A percentile compares a stretch with the other conserved stretches of the same genome.
Conservation (phyloP, 2,113 vertebrate genomes). For the Petromus typicus region DNA sequence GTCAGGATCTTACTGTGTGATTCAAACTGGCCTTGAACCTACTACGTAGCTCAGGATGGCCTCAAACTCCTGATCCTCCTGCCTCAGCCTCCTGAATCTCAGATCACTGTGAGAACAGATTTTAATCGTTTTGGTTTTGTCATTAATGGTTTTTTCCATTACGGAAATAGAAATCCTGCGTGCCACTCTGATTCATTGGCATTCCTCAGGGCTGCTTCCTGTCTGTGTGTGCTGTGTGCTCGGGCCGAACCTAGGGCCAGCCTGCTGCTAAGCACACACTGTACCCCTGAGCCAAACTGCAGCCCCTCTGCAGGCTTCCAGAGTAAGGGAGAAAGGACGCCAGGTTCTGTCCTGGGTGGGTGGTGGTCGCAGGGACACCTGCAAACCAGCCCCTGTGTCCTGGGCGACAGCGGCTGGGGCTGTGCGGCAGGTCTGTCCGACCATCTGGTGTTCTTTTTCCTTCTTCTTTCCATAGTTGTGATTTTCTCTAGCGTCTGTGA, state of each 20-base stretch:
- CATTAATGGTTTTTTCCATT: not conserved
- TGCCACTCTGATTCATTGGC: too few species aligned
- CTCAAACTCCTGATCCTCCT: not conserved
- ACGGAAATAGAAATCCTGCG: not conserved
- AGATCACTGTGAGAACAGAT: not conserved
- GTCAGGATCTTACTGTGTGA: not conserved
- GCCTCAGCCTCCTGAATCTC: not conserved
- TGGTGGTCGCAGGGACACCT: not conserved
- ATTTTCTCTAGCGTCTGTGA: not conserved
- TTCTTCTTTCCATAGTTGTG: not conserved
- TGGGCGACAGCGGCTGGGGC: not conserved
- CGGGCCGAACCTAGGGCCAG: not conserved
- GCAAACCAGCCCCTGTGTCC: not conserved
- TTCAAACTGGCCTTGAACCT: not conserved
- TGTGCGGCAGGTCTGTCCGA: not conserved
- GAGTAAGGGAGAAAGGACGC: not conserved
- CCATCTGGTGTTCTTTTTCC: not conserved
- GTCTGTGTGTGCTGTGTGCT: not conserved
- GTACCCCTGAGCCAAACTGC: not conserved
- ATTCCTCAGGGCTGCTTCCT: not conserved
- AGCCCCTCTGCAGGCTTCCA: not conserved
- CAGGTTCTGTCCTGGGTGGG: not conserved
- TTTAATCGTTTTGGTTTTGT: not conserved
- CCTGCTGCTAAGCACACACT: not conserved
- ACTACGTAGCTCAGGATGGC: not conserved